Conservation (phyloP, 2,797 vertebrate genomes). For the Hyperoplus lanceolatus region DNA sequence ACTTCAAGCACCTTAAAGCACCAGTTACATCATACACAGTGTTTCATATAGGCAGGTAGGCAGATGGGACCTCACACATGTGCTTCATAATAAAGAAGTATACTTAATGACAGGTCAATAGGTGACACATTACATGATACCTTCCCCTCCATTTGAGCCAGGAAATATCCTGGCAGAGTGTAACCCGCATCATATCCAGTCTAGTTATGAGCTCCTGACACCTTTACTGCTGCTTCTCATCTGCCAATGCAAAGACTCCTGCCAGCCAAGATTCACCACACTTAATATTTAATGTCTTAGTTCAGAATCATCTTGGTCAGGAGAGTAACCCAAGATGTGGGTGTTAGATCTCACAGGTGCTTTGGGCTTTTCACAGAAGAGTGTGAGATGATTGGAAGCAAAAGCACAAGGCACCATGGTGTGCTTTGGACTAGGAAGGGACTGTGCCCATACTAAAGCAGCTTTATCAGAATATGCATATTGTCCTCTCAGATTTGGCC, state of each 20-base stretch:
- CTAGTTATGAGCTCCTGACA: conserved; percentile 65
- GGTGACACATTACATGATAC: neutral
- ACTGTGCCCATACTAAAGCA: neutral
- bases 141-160: conserved; percentile 26
- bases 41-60: neutral
- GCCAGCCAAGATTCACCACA: conserved; percentile 70
- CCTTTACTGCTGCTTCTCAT: conserved; percentile 57
- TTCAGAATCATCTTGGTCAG: conserved; percentile 62
- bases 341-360: conserved; percentile 69
- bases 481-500: neutral
- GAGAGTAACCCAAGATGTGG: conserved; percentile 41
- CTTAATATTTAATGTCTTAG: conserved; percentile 80
- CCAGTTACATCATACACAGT: neutral
- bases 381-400: conserved; percentile 44
- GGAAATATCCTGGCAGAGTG: conserved; percentile 6
- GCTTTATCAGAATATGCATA: conserved; percentile 10
- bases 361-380: conserved; percentile 70
- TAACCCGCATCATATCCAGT: conserved; percentile 1
- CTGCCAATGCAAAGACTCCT: conserved; percentile 70
- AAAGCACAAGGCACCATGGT: neutral
- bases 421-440: neutral
- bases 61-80: neutral
- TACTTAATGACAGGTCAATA: conserved; percentile 11
- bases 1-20: neutral
- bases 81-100: neutral